Evolutionary conservation across 1,140 invertebrate genomes (phyloP), one percentile per base, ranked within the genome.

Genomic region (Lysiphlebus fabarum): DNA sequence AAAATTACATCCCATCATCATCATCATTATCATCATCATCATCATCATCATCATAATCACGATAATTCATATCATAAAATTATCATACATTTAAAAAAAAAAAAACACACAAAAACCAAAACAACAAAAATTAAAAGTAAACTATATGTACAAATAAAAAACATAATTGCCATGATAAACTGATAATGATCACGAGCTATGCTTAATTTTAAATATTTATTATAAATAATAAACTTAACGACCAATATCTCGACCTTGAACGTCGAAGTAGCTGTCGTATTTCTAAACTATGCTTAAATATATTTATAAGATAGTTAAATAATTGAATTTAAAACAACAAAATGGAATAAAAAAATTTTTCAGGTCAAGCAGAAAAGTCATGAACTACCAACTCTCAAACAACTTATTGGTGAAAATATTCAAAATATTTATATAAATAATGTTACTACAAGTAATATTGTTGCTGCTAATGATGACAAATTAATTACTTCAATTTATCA

Each of bases 271-370:
- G 47, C n/a, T n/a, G n/a, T 57, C 51, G 41, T 55, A 57, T 12
- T 9, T 54, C 14, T 59, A 47, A 43, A 58, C 42, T 65, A 47
- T 56, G 51, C 34, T 37, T 38, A 14, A 38, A 26, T 26, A 26
- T 4, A 2, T 4, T 26, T n/a, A 7, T 12, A 6, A 37, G 36
- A 36, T 34, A 49, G 7, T 37, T 11, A n/a, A 9, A 37, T 34
- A 12, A 38, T 51, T 37, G 38, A 42, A 53, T 47, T 62, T 60
- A 58, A 62, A 61, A 62, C 55, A 56, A 60, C 56, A 49, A 42
- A 38, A 43, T 33, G 26, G 33, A 34, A 57, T 69, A 70, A 76
- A 75, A 64, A 73, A 62, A 71, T 76, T 78, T 64, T 79, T 72
- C 75, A 79, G 76, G 72, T 77, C 53, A 63, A 61, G 64, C 65